Evolutionary conservation across 2,113 vertebrate genomes (phyloP).

Genomic region (Chloropsis hardwickii): DNA sequence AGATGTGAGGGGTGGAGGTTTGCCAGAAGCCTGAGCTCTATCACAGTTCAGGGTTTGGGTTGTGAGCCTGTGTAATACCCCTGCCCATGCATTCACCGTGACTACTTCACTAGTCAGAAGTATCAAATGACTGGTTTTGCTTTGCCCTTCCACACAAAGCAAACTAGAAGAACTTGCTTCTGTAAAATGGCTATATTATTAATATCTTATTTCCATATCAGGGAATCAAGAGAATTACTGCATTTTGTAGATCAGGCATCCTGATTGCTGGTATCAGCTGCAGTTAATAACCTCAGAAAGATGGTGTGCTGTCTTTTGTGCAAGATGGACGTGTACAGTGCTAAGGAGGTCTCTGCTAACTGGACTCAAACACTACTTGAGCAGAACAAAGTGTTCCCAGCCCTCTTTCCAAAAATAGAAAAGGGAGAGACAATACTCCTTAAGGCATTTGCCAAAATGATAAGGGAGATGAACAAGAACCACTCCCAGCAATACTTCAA

Average conservation of each 20-base stretch:
- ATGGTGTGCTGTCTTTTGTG: neutral
- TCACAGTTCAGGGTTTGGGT: neutral
- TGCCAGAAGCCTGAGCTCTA: neutral
- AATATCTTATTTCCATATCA: neutral
- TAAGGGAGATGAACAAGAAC: neutral
- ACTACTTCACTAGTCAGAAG: neutral
- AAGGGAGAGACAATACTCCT: neutral
- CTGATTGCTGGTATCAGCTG: neutral
- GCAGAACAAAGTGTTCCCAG: constrained; percentile 4
- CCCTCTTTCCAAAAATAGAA: constrained; percentile 21
- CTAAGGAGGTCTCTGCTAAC: neutral
- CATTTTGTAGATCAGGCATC: neutral
- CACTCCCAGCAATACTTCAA: neutral
- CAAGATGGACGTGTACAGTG: rapidly evolving
- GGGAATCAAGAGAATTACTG: neutral
- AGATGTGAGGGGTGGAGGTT: neutral
- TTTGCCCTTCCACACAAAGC: neutral
- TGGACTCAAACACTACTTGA: neutral
- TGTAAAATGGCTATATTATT: neutral
- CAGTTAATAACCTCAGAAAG: neutral
- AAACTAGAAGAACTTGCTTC: neutral
- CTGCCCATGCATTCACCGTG: neutral
- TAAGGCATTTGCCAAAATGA: neutral
- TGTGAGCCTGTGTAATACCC: neutral
- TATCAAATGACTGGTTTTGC: neutral